phyloP scores from a whole-genome alignment of 2,113 vertebrate genomes.

The Danionella cerebrum region DNA sequence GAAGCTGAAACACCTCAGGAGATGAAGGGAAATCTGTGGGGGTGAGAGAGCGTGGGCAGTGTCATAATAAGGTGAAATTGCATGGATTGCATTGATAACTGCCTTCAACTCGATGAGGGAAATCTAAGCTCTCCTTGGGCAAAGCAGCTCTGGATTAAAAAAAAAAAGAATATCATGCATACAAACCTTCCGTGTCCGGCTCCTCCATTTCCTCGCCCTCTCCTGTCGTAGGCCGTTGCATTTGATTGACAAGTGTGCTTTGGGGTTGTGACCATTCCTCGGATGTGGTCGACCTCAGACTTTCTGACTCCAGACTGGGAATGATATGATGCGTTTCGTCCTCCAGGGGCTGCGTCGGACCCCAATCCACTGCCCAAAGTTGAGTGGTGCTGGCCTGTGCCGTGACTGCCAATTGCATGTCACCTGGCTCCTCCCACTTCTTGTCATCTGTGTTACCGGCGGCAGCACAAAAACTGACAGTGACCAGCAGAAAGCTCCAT shows the following conservation, averaged over 20 bases:
- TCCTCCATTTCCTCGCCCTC: conserved; percentile 50
- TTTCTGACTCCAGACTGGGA: conserved; percentile 59
- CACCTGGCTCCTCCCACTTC: conserved; percentile 34
- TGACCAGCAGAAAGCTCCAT: conserved; percentile 58
- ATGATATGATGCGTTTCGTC: conserved; percentile 68
- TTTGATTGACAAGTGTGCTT: conserved; percentile 36
- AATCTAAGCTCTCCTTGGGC: conserved; percentile 9
- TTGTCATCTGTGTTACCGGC: conserved; percentile 56
- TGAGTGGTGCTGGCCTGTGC: conserved; percentile 67
- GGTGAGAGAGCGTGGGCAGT: not conserved
- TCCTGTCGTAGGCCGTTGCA: conserved; percentile 43
- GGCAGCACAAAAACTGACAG: conserved; percentile 51
- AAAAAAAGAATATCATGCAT: not conserved
- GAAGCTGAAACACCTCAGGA: not conserved
- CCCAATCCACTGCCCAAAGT: conserved; percentile 70
- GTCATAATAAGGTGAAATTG: not conserved
- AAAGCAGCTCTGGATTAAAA: not conserved
- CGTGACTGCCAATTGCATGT: conserved; percentile 62
- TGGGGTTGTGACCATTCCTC: conserved; percentile 50
- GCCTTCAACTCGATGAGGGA: conserved; percentile 8
- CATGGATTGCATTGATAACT: conserved; percentile 16
- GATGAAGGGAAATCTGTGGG: not conserved
- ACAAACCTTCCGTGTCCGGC: conserved; percentile 61
- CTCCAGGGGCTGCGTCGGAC: conserved; percentile 65
- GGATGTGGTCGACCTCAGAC: conserved; percentile 37